A percentile compares a stretch with the other conserved stretches of the same genome.
phyloP scores from a whole-genome alignment of 23 tunicate genomes.

The Clavelina lepadiformis region DNA sequence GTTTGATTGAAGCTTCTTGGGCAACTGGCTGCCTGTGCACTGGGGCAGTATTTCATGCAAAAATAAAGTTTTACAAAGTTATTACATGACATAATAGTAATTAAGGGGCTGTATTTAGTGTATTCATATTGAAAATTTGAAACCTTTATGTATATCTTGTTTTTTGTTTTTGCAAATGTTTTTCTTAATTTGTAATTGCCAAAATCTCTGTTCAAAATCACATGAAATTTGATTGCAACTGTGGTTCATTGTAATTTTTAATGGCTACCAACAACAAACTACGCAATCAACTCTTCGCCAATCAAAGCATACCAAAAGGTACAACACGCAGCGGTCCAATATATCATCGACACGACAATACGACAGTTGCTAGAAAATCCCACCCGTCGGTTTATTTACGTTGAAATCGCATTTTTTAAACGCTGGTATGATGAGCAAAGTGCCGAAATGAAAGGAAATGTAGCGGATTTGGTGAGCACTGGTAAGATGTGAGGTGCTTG shows the following conservation, averaged over 20 bases:
- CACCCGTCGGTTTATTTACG: conserved; percentile 68
- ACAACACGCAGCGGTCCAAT: conserved; percentile 80
- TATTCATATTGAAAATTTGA: too few relatives aligned
- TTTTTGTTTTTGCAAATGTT: conserved; percentile 1
- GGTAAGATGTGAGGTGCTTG: conserved; percentile 46
- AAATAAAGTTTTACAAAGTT: too few relatives aligned
- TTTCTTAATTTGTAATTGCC: conserved; percentile 7
- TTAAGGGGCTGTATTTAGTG: too few relatives aligned
- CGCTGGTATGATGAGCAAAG: conserved; percentile 92
- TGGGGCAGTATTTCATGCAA: too few relatives aligned
- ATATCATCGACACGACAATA: conserved; percentile 78
- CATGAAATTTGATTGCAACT: neutral
- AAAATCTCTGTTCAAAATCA: neutral
- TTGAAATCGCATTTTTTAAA: conserved; percentile 89
- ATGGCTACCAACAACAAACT: too few relatives aligned
- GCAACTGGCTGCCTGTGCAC: too few relatives aligned
- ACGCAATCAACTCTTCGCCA: too few relatives aligned
- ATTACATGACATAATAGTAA: too few relatives aligned
- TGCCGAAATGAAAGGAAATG: conserved; percentile 44
- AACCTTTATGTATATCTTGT: neutral
- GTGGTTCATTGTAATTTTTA: neutral
- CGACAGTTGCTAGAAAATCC: conserved; percentile 46
- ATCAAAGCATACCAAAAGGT: conserved; percentile 41
- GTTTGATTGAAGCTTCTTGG: too few relatives aligned
- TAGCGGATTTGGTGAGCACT: conserved; percentile 18